phyloP scores from a whole-genome alignment of 2,797 vertebrate genomes.

The Gadopsis marmoratus region DNA sequence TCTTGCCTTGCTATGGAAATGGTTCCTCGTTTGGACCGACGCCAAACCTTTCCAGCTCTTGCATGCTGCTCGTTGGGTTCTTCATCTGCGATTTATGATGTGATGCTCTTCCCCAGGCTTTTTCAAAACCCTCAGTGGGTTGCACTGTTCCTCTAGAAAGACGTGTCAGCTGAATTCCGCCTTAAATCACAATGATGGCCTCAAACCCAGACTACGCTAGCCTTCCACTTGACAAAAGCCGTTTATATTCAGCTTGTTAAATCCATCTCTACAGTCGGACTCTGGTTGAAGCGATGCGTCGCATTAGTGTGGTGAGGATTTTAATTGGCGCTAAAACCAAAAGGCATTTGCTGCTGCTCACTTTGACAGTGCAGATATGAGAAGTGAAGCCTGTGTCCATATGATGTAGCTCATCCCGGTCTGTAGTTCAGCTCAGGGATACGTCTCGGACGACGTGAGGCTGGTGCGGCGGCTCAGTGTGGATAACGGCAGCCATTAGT shows the following conservation, averaged over 20 bases:
- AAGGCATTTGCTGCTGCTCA: slow-evolving; percentile 66
- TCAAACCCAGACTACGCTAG: slow-evolving; percentile 22
- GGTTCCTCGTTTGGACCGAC: rapidly evolving
- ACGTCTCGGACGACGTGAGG: slow-evolving; percentile 45
- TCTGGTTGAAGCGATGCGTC: slow-evolving; percentile 57
- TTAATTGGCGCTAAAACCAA: slow-evolving; percentile 74
- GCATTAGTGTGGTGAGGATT: slow-evolving; percentile 54
- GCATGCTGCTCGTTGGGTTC: not conserved
- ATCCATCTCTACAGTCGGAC: slow-evolving; percentile 63
- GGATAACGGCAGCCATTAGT: slow-evolving; percentile 71
- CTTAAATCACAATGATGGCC: slow-evolving; percentile 28
- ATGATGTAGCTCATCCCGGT: slow-evolving; percentile 46
- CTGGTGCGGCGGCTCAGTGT: slow-evolving; percentile 53
- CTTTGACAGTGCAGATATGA: slow-evolving; percentile 62
- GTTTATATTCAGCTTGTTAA: slow-evolving; percentile 55
- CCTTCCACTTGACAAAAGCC: slow-evolving; percentile 49
- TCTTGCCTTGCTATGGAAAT: not conserved
- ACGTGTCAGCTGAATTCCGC: not conserved
- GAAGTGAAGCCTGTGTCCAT: slow-evolving; percentile 66
- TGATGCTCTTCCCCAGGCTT: not conserved
- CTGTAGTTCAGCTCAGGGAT: slow-evolving; percentile 65
- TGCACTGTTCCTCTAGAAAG: not conserved
- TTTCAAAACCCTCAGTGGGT: not conserved
- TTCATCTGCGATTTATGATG: not conserved
- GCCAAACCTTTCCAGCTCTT: not conserved